Base-by-base conservation (phyloP, 2,888 invertebrate genomes). In the Margaritifera margaritifera region DNA sequence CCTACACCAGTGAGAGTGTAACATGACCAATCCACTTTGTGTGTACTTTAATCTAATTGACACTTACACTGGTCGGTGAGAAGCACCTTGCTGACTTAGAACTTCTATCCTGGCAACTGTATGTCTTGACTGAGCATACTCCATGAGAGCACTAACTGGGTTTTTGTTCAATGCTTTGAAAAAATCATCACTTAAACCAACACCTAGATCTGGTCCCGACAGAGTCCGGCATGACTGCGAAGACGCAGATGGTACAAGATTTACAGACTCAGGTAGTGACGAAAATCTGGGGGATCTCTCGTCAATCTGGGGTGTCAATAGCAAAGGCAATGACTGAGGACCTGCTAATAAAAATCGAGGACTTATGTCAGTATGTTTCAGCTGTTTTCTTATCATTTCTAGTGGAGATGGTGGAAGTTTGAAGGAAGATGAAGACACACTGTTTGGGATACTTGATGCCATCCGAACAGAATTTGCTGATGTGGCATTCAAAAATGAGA, bases 61-160 rank as follows among this genome's bases (percentile, higher is more conserved):
- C 11, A 80, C 84, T 81, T 78, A 90, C 90, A 82, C 88, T 64
- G 90, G 90, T 74, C 84, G 85, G 69, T 90, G 90, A 52, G 90
- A 81, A 11, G 90, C 89, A 60, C 90, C 90, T 62, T 80, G 78
- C 68, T 82, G 82, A 51, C 82, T 80, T 18, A 89, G 69, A 25
- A 89, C 84, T 63, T 90, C 87, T 62, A 90, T 87, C 60, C 81
- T 80, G 5, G 87, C 89, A 42, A 79, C 78, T 68, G 84, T 74
- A 61, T 87, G 86, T 24, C 89, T 82, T 11, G 87, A 83, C 78
- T 90, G 90, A n/a, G 89, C 90, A 78, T 88, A 90, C 75, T 90
- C 90, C 85, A 89, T 89, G 56, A 90, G 80, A 22, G 89, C 90
- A 81, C 89, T 89, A 51, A 90, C 85, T 50, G 90, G 89, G 74